Base-by-base conservation (phyloP, 1,140 invertebrate genomes). In the Cecropterus lyciades region DNA sequence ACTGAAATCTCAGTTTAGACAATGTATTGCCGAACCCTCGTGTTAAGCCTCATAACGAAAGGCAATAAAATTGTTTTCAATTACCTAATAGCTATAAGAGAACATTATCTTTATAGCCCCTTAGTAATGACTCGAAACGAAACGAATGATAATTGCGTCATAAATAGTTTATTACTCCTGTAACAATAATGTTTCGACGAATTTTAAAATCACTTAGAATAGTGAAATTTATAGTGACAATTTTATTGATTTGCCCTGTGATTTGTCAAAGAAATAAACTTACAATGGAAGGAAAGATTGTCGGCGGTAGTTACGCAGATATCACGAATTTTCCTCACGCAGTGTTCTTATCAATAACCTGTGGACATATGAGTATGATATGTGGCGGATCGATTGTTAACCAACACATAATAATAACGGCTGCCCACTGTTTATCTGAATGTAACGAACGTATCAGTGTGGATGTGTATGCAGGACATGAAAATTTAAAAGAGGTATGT, bases 241-340 rank as follows among this genome's bases (percentile, higher is more conserved):
- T 49, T 60, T 15, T 53, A 16, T 42, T 11, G 1, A 10, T 37
- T 4, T 37, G 10, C n/a, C 11, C 7, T 11, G 6, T 15, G 9
- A 27, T 14, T 14, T 14, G n/a, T 14, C n/a, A 43, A 3, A 13
- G 40, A 14, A 46, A 52, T 20, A 6, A 16, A 2, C 13, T 11
- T 8, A 27, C n/a, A 10, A 33, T 78, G 52, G 72, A 75, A 42
- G 67, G 69, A 5, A 74, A 59, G 48, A 64, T 82, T n/a, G 60
- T 82, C 6, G 71, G 70, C 14, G 81, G 75, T 5, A 10, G 67
- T 8, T 65, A 56, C 24, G 62, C 64, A 0, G 16, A 43, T 1
- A 85, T 84, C 20, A 10, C 33, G 27, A 53, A 70, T 2, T 77
- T 69, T 73, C 76, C 83, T 7, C 81, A 85, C 27, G 70, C 75